Base-by-base conservation (phyloP, 2,888 invertebrate genomes). In the Meteorus cinctellus region DNA sequence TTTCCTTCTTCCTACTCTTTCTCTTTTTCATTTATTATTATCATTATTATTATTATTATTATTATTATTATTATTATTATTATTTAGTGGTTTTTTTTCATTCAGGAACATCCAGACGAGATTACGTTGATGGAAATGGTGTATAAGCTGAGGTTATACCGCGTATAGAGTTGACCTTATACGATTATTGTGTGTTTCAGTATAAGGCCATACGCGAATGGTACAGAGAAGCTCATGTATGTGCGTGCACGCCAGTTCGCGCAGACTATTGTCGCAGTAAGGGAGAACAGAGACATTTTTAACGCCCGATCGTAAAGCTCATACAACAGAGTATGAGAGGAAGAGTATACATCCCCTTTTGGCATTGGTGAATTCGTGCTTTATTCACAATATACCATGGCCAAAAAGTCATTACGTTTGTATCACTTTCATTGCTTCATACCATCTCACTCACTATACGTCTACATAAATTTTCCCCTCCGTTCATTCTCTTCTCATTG, bases 281-380 rank as follows among this genome's bases (percentile, higher is more conserved):
- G 72, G 72, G 72, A 72, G 63, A 29, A n/a, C 19, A 55, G 55
- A 41, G 48, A 45, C 63, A 74, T 80, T 80, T 80, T 80, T 80
- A 80, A 80, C 72, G 80, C 68, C 34, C 63, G 77, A 74, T 78
- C 78, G 78, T 78, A 78, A 78, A 78, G 75, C 78, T 80, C 78
- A 77, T 78, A 76, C 19, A 55, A 55, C 8, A 55, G 55, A 55
- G 19, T n/a, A 19, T n/a, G 48, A 55, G 55, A 55, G 19, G n/a
- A 10, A 55, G 16, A 48, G 16, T 48, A 4, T 75, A 77, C 78
- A 63, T 45, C 72, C 72, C 62, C 72, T 77, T 77, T 77, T 78
- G 76, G 76, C 76, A 77, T 74, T 76, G 77, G 76, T 80, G 77
- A 76, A 78, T 80, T 77, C 72, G 72, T 72, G 62, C 72, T 72